phyloP scores from a whole-genome alignment of 2,888 invertebrate genomes.

The Gibbula magus region DNA sequence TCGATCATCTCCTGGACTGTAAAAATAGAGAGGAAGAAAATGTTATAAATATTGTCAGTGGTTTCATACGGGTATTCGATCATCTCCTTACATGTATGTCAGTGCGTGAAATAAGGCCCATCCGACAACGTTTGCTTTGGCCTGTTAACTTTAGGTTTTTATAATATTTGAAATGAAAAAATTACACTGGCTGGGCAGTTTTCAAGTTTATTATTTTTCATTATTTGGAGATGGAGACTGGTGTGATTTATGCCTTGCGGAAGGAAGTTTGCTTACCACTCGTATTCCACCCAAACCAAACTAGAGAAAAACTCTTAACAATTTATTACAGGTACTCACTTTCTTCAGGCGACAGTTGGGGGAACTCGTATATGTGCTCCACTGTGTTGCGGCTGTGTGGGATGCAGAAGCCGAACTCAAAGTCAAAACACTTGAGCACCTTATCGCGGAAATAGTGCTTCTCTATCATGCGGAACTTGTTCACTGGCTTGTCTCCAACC shows the following conservation, averaged over 20 bases:
- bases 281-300: too few species aligned
- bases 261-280: too few species aligned
- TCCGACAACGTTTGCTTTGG: too few species aligned
- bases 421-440: constrained; percentile 96
- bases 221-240: too few species aligned
- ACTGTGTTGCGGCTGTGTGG: constrained; percentile 97
- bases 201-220: too few species aligned
- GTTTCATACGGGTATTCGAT: not conserved
- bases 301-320: not conserved
- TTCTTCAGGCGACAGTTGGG: constrained; percentile 87
- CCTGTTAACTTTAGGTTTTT: not conserved
- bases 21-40: constrained; percentile 35
- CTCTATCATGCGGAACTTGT: constrained; percentile 98
- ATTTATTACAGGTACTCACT: constrained; percentile 84
- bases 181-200: too few species aligned
- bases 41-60: not conserved
- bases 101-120: too few species aligned
- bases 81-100: not conserved
- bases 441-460: constrained; percentile 96
- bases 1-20: constrained; percentile 95
- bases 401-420: constrained; percentile 99
- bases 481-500: constrained; percentile 92
- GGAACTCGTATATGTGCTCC: constrained; percentile 99
- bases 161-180: not conserved
- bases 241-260: too few species aligned